These are phyloP conservation scores for Halocynthia aurantium DNA, from an alignment of 23 tunicate species.

Conservation along the genomic window DNA sequence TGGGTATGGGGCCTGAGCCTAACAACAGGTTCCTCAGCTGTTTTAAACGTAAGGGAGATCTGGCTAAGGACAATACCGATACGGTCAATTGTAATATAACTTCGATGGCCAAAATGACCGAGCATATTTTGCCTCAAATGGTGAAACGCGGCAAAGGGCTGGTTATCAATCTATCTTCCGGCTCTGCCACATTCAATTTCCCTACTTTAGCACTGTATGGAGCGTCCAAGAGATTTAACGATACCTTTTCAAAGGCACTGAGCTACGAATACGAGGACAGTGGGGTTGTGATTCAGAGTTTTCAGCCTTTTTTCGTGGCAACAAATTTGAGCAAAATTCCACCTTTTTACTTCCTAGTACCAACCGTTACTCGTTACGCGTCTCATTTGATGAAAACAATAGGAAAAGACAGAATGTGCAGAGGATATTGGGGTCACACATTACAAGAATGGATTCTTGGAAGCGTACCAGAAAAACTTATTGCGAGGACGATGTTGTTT, in stretches of 20 bases:
- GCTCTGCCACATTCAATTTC: slow-evolving; percentile 37
- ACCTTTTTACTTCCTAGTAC: slow-evolving; percentile 26
- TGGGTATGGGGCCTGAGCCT: slow-evolving; percentile 39
- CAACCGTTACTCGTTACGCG: slow-evolving; percentile 51
- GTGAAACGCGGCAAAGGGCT: slow-evolving; percentile 48
- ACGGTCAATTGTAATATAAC: slow-evolving; percentile 44
- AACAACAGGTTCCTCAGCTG: slow-evolving; percentile 32
- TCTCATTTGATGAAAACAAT: slow-evolving; percentile 32
- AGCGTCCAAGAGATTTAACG: slow-evolving; percentile 73
- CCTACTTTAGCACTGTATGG: slow-evolving; percentile 58
- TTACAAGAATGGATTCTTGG: slow-evolving; percentile 12
- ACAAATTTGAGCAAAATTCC: slow-evolving; percentile 67
- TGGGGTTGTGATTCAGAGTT: slow-evolving; percentile 65
- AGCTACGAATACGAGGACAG: slow-evolving; percentile 36
- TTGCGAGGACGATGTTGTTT: no score
- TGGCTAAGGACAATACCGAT: slow-evolving; percentile 20
- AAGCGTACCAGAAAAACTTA: no score
- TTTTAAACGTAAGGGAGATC: background rate
- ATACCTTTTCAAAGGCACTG: slow-evolving; percentile 47
- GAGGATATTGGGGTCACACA: slow-evolving; percentile 70
- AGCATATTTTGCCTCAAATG: slow-evolving; percentile 54
- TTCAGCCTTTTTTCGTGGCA: slow-evolving; percentile 56
- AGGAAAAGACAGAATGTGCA: slow-evolving; percentile 33
- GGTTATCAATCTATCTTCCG: slow-evolving; percentile 69
- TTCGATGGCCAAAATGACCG: slow-evolving; percentile 54